phyloP scores from a whole-genome alignment of 2,797 vertebrate species.

The Jordanella pulchra region DNA sequence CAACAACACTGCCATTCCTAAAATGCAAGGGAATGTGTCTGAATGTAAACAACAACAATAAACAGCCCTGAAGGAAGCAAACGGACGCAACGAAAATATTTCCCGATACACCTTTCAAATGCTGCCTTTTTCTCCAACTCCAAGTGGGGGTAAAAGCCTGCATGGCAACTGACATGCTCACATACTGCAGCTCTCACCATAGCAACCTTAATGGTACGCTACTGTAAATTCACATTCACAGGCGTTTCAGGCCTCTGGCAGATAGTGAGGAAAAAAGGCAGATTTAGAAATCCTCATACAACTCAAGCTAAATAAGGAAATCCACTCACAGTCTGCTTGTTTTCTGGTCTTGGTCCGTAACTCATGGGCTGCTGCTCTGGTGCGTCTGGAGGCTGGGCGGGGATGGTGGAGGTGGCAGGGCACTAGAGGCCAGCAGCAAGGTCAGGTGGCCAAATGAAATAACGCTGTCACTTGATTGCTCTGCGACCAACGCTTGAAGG shows the following conservation, averaged over 20 bases:
- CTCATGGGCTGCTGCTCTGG: slow-evolving; percentile 43
- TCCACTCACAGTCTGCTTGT: slow-evolving; percentile 14
- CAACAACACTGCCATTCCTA: too few relatives aligned
- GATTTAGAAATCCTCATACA: slow-evolving; percentile 26
- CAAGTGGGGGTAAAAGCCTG: slow-evolving; percentile 50
- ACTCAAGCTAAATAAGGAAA: slow-evolving; percentile 12
- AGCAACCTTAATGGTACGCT: slow-evolving; percentile 72
- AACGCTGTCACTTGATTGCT: slow-evolving; percentile 58
- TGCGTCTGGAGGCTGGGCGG: slow-evolving; percentile 35
- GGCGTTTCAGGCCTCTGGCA: slow-evolving; percentile 51
- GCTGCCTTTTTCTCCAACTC: slow-evolving; percentile 32
- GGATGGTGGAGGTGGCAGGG: not conserved
- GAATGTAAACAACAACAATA: not conserved
- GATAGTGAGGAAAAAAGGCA: slow-evolving; percentile 9
- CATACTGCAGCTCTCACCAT: slow-evolving; percentile 70
- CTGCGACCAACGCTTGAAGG: slow-evolving; percentile 42
- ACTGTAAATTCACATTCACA: slow-evolving; percentile 71
- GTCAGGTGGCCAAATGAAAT: slow-evolving; percentile 68
- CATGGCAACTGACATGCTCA: slow-evolving; percentile 76
- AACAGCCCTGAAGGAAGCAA: not conserved
- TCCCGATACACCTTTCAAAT: slow-evolving; percentile 16
- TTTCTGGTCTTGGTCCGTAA: slow-evolving; percentile 31
- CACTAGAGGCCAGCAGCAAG: slow-evolving; percentile 63
- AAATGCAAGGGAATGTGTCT: not conserved
- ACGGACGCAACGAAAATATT: not conserved